These are phyloP conservation scores for Pseudococcus longispinus DNA, from an alignment of 2,888 invertebrate species.

Conservation along the genomic window DNA sequence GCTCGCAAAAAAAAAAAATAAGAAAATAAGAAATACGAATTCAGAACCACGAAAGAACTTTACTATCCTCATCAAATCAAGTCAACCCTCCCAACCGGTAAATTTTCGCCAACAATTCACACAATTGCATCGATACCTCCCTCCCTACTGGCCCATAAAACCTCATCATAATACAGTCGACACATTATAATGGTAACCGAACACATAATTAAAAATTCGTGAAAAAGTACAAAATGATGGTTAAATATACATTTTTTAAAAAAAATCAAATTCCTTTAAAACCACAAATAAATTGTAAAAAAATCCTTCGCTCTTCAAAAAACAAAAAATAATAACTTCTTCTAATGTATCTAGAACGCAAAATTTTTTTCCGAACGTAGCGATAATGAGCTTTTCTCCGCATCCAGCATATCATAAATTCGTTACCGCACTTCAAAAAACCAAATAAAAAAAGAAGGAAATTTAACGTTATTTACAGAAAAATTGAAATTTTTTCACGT, in stretches of 20 bases:
- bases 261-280: background rate
- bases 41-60: background rate
- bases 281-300: background rate
- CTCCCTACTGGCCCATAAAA: background rate
- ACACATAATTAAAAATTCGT: slow-evolving; percentile 36
- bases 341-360: background rate
- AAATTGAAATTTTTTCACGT: background rate
- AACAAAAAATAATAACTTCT: background rate
- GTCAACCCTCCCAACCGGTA: background rate
- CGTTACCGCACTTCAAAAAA: background rate
- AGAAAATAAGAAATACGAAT: background rate
- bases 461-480: background rate
- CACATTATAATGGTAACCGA: slow-evolving; percentile 35
- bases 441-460: background rate
- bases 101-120: background rate
- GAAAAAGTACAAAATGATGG: slow-evolving; percentile 32
- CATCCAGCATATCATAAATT: background rate
- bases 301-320: background rate
- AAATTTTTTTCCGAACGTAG: background rate
- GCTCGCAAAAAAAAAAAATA: background rate
- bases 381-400: background rate
- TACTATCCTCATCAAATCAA: background rate
- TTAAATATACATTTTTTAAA: background rate
- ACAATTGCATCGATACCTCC: background rate
- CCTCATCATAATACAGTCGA: background rate